phyloP scores from a whole-genome alignment of 2,113 vertebrate species.

The Phocoena phocoena region DNA sequence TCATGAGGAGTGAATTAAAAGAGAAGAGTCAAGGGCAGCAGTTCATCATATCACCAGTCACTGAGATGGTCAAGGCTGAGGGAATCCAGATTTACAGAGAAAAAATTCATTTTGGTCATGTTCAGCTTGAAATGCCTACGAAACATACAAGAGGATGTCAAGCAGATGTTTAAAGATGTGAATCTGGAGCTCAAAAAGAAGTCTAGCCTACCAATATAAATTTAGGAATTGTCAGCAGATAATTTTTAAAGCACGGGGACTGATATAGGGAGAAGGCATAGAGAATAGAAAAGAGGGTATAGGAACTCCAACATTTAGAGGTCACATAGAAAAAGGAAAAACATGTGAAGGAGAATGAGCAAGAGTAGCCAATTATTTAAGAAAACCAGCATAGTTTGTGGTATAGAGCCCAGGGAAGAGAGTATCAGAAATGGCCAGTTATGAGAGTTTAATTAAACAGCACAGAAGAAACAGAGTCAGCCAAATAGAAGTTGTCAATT shows the following conservation, averaged over 20 bases:
- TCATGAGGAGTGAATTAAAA: background rate
- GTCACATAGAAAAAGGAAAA: background rate
- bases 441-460: background rate
- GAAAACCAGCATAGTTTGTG: background rate
- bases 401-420: background rate
- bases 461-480: background rate
- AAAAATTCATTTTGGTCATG: constrained; percentile 27
- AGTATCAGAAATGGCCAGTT: background rate
- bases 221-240: constrained; percentile 53
- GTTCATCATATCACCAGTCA: background rate
- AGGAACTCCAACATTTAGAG: background rate
- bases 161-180: constrained; percentile 45
- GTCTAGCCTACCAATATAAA: constrained; percentile 14
- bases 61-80: background rate
- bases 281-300: background rate
- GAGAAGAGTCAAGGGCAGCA: background rate
- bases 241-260: constrained; percentile 22
- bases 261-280: background rate
- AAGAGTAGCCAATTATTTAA: background rate
- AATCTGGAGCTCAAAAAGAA: constrained; percentile 46
- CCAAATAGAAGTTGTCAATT: background rate
- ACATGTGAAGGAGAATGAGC: background rate
- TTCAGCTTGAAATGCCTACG: constrained; percentile 44
- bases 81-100: constrained; percentile 28
- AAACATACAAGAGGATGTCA: constrained; percentile 9